Evolutionary conservation across 2,888 invertebrate genomes (phyloP).

Genomic region (Polydrusus cervinus): DNA sequence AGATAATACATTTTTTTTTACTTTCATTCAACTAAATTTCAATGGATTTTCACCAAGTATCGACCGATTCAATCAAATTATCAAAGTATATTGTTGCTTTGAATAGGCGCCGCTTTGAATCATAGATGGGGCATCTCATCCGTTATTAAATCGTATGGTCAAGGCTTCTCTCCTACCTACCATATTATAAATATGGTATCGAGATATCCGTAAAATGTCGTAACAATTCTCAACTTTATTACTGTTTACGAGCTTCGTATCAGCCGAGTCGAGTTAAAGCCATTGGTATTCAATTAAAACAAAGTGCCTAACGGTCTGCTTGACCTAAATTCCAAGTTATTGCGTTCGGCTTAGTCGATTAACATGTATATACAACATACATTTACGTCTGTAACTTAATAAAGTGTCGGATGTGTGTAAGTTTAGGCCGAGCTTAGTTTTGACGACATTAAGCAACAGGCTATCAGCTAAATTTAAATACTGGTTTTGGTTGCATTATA

Average conservation of each 20-base stretch:
- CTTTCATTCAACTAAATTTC: too few relatives aligned
- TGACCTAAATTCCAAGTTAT: conserved; percentile 43
- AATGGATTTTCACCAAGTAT: too few relatives aligned
- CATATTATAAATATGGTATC: neutral
- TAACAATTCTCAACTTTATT: conserved; percentile 34
- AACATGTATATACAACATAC: conserved; percentile 11
- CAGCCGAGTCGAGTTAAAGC: conserved; percentile 12
- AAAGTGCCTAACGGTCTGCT: conserved; percentile 40
- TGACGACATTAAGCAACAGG: conserved; percentile 15
- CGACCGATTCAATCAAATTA: too few relatives aligned
- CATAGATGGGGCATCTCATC: neutral
- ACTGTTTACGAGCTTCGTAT: conserved; percentile 18
- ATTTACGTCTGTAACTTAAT: conserved; percentile 20
- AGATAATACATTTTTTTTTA: too few relatives aligned
- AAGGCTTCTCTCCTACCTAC: neutral
- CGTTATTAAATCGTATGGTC: neutral
- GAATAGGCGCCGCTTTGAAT: too few relatives aligned
- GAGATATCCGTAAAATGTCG: conserved; percentile 8
- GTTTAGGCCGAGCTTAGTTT: conserved; percentile 12
- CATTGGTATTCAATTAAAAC: conserved; percentile 35
- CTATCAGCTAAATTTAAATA: conserved; percentile 15
- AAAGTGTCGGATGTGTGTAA: conserved; percentile 13
- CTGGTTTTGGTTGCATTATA: neutral
- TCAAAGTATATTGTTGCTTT: too few relatives aligned
- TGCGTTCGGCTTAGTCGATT: conserved; percentile 24